Evolutionary conservation across 2,888 invertebrate species (phyloP).

Genomic region (Torymus tubicola): DNA sequence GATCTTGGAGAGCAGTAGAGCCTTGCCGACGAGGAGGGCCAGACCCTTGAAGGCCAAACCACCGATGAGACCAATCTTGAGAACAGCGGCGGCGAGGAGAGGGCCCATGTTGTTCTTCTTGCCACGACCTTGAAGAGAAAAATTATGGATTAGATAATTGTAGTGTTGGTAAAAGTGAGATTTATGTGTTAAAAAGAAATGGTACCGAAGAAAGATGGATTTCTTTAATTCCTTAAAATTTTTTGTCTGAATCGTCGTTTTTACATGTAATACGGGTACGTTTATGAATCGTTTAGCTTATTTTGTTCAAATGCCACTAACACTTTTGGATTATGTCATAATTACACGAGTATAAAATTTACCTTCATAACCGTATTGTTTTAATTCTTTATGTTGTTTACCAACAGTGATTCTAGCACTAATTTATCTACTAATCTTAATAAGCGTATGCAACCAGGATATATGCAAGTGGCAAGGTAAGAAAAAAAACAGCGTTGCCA

Average conservation of each 20-base stretch:
- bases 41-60: conserved; percentile 89
- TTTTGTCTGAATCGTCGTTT: no score
- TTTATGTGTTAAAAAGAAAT: no score
- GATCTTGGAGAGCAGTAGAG: conserved; percentile 89
- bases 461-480: conserved; percentile 35
- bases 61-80: conserved; percentile 89
- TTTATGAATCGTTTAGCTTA: no score
- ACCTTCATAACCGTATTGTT: no score
- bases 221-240: no score
- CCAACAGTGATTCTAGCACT: conserved; percentile 36
- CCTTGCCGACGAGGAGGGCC: conserved; percentile 89
- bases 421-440: conserved; percentile 4
- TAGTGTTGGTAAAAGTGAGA: no score
- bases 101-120: conserved; percentile 86
- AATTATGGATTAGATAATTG: not conserved
- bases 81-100: conserved; percentile 85
- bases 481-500: conserved; percentile 9
- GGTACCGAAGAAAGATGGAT: no score
- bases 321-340: no score
- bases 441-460: conserved; percentile 27
- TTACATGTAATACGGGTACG: no score
- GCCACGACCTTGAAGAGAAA: conserved; percentile 79
- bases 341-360: no score
- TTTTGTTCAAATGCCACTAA: no score
- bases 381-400: no score